Evolutionary conservation across 2,888 invertebrate species (phyloP).

Genomic region (Congeria kusceri): DNA sequence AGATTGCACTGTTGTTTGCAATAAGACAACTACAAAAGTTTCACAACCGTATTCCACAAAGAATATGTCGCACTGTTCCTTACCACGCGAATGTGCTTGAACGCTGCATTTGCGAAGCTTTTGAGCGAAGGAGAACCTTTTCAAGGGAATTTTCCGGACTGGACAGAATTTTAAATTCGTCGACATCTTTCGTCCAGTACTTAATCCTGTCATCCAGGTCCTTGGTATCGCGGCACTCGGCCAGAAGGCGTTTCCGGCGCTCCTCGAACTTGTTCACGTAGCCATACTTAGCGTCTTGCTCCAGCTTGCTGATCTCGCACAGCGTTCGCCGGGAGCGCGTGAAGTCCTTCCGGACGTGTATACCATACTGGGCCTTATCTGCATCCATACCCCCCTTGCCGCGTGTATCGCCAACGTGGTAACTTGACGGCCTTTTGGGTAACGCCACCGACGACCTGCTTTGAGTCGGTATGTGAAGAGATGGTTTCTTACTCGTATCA

Average conservation of each 20-base stretch:
- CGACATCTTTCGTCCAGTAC: constrained; percentile 58
- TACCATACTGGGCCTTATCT: constrained; percentile 54
- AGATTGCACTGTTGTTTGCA: too few relatives aligned
- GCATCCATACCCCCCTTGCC: background rate
- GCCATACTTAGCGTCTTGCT: constrained; percentile 62
- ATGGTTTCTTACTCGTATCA: background rate
- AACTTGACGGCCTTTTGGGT: constrained; percentile 31
- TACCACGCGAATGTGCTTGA: constrained; percentile 32
- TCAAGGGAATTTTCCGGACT: constrained; percentile 47
- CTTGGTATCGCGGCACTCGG: constrained; percentile 57
- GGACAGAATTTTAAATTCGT: constrained; percentile 61
- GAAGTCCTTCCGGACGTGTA: constrained; percentile 59
- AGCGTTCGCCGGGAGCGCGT: constrained; percentile 64
- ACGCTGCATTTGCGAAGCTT: constrained; percentile 27
- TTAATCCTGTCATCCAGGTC: constrained; percentile 52
- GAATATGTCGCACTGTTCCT: background rate
- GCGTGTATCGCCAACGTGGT: constrained; percentile 14
- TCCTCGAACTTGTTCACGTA: constrained; percentile 62
- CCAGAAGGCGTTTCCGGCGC: constrained; percentile 50
- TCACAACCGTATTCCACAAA: too few relatives aligned
- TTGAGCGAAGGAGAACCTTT: constrained; percentile 42
- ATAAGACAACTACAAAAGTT: too few relatives aligned
- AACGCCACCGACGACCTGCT: background rate
- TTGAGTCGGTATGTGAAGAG: background rate
- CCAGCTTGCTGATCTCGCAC: constrained; percentile 64